Conservation (phyloP, 2,888 invertebrate species). For the Phragmatobia fuliginosa region DNA sequence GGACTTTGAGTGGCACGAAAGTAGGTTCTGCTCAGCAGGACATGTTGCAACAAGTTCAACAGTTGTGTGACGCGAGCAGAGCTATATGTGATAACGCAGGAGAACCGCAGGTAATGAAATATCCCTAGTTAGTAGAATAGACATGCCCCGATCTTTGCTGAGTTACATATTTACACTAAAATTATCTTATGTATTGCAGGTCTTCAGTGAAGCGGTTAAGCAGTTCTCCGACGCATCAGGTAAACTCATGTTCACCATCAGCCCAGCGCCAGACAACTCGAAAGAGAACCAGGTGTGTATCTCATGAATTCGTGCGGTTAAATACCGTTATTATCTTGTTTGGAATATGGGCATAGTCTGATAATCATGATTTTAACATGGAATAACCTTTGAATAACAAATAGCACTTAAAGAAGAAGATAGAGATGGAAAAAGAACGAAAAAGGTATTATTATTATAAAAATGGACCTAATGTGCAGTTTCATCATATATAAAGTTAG, state of each 20-base stretch:
- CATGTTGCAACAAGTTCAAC: conserved; percentile 20
- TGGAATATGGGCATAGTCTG: too few relatives aligned
- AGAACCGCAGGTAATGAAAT: conserved; percentile 24
- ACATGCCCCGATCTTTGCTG: too few relatives aligned
- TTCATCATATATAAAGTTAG: background rate
- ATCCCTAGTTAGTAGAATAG: too few relatives aligned
- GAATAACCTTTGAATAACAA: too few relatives aligned
- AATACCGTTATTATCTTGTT: too few relatives aligned
- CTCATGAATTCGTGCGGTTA: too few relatives aligned
- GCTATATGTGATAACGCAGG: conserved; percentile 29
- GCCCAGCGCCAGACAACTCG: conserved; percentile 11
- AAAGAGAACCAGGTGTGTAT: conserved; percentile 22
- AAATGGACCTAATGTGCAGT: too few relatives aligned
- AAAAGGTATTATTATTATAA: too few relatives aligned
- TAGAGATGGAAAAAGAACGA: too few relatives aligned
- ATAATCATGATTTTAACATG: too few relatives aligned
- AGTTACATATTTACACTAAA: too few relatives aligned
- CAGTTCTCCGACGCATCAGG: conserved; percentile 39
- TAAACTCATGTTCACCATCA: conserved; percentile 32
- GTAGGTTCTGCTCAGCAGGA: conserved; percentile 9
- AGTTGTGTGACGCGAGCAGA: conserved; percentile 34
- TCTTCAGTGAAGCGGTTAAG: conserved; percentile 31
- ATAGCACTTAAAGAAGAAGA: too few relatives aligned
- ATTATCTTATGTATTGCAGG: conserved; percentile 27
- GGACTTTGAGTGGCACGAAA: conserved; percentile 18